phyloP scores from a whole-genome alignment of 2,113 vertebrate species.

The Pteronura brasiliensis region DNA sequence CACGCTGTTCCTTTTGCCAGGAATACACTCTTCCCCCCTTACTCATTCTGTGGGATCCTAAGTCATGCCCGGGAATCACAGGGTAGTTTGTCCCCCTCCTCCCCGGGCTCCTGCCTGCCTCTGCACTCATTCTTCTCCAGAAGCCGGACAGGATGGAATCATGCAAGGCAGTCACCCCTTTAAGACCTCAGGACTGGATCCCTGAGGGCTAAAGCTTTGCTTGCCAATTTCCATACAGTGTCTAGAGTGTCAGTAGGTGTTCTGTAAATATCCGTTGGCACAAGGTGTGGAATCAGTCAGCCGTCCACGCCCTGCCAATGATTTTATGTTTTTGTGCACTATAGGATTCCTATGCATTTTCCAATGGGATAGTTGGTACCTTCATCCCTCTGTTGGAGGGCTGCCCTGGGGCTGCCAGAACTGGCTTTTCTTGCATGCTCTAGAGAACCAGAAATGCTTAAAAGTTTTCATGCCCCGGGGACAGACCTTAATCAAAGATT shows the following conservation, averaged over 20 bases:
- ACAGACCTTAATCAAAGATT: background rate
- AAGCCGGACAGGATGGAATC: background rate
- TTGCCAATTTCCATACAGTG: fast-evolving
- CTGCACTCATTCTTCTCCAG: too few species aligned
- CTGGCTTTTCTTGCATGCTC: background rate
- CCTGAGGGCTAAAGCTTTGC: background rate
- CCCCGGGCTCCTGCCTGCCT: background rate
- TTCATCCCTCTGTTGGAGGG: background rate
- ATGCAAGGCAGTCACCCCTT: fast-evolving
- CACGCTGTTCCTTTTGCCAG: background rate
- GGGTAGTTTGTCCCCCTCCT: background rate
- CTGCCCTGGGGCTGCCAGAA: background rate
- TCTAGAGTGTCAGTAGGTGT: fast-evolving
- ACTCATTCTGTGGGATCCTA: background rate
- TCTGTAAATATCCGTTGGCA: background rate
- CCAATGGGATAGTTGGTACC: too few species aligned
- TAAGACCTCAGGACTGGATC: background rate
- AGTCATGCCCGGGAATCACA: background rate
- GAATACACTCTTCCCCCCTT: background rate
- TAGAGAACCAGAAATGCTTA: background rate
- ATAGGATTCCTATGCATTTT: background rate
- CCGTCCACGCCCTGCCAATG: background rate
- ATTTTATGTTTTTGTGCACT: background rate
- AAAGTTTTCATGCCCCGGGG: background rate
- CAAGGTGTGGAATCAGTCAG: background rate